phyloP scores from a whole-genome alignment of 2,113 vertebrate species.

The Scytalopus superciliaris region DNA sequence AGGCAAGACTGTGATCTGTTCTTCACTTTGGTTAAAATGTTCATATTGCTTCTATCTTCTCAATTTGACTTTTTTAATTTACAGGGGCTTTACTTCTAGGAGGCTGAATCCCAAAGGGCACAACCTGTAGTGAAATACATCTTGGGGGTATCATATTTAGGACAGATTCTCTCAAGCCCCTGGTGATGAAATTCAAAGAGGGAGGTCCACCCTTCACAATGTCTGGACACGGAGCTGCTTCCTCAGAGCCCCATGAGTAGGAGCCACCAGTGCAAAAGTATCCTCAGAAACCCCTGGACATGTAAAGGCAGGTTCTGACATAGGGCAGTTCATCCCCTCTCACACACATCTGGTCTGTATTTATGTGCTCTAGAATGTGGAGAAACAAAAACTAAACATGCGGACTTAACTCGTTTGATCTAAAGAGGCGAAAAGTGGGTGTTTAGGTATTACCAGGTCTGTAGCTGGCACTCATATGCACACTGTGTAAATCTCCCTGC shows the following conservation, averaged over 20 bases:
- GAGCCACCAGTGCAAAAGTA: background rate
- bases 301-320: background rate
- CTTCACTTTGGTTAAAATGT: background rate
- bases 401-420: background rate
- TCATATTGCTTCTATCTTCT: background rate
- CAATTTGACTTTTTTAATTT: background rate
- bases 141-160: background rate
- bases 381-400: slow-evolving; percentile 7
- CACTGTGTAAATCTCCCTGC: background rate
- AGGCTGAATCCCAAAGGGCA: background rate
- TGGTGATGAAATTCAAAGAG: background rate
- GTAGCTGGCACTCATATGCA: background rate
- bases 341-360: background rate
- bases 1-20: background rate
- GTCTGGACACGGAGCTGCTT: fast-evolving
- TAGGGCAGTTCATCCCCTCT: background rate
- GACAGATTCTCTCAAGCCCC: background rate
- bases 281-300: background rate
- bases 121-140: background rate
- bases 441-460: slow-evolving; percentile 27
- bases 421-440: slow-evolving; percentile 57
- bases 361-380: background rate
- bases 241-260: background rate
- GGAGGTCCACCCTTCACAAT: too few species aligned
- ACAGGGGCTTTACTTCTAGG: background rate